Percentiles rank a stretch among this genome's conserved stretches.
Conservation (phyloP, 64 coral and sea anemone genomes). For the Montipora capricornis region DNA sequence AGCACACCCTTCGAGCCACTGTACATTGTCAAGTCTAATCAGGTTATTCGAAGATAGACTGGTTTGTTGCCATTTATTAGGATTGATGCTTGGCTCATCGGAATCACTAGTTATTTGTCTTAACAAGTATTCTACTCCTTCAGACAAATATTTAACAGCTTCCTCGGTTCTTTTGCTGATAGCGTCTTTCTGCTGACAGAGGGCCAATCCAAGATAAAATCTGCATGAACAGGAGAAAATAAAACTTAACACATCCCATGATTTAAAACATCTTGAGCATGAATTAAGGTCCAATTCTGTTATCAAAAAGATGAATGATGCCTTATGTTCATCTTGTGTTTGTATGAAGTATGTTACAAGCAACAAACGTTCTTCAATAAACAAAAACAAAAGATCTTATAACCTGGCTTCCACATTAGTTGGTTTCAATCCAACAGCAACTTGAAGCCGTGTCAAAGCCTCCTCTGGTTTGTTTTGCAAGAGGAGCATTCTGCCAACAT, state of each 20-base stretch:
- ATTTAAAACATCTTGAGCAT: not conserved
- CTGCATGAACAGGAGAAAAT: slow-evolving; percentile 3
- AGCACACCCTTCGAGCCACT: slow-evolving; percentile 76
- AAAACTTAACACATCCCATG: not conserved
- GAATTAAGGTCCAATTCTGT: not conserved
- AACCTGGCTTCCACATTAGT: slow-evolving; percentile 89
- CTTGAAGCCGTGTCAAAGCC: slow-evolving; percentile 75
- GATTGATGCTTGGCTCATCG: not conserved
- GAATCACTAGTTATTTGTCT: slow-evolving; percentile 44
- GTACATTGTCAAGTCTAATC: slow-evolving; percentile 66
- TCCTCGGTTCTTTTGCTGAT: slow-evolving; percentile 68
- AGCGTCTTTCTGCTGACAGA: slow-evolving; percentile 68
- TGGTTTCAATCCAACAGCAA: slow-evolving; percentile 89
- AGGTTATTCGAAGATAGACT: slow-evolving; percentile 35
- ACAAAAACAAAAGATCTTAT: not conserved
- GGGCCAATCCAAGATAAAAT: slow-evolving; percentile 86
- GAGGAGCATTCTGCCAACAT: slow-evolving; percentile 94
- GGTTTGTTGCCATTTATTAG: slow-evolving; percentile 46
- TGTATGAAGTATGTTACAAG: not conserved
- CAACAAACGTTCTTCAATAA: not conserved
- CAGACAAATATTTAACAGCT: slow-evolving; percentile 79
- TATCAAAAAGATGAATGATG: not conserved
- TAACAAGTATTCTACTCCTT: slow-evolving; percentile 85
- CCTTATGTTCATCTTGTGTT: no score
- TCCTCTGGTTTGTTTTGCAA: slow-evolving; percentile 89